Evolutionary conservation across 2,888 invertebrate species (phyloP), one percentile per base, ranked within the genome.

Genomic region (Galerucella nymphaeae): DNA sequence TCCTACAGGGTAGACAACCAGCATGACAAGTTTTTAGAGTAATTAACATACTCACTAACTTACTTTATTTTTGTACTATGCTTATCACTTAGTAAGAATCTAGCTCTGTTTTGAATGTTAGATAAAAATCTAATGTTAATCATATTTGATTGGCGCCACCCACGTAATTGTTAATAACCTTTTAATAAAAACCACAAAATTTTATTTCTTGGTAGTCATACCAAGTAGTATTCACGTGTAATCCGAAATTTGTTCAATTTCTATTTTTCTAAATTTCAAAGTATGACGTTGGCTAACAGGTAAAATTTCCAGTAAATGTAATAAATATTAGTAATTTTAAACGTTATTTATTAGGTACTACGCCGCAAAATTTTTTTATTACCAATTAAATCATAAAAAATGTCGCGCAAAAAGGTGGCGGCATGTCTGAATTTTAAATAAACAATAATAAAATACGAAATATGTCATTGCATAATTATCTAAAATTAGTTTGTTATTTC

Each of bases 381-480:
- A 0, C 6, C n/a, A 48, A 0, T 14, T 14, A 5, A 30, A 30
- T 30, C 0, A 8, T 30, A 30, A 30, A 30, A 30, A 30, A 48
- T 48, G 10, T 18, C 0, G 10, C 16, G 16, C 53, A 53, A 53
- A 53, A 53, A 53, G 50, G 10, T 18, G 18, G 10, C 53, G 53
- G 10, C 53, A 48, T 6, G n/a, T 14, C n/a, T n/a, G 14, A 48
- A n/a, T 48, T 48, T 48, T 18, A 18, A 53, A 53, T 18, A 53
- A 53, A 53, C 53, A 53, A 53, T 48, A 6, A 48, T 48, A 16
- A 18, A 53, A 53, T 53, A 9, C 18, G 18, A 18, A 53, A 18
- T 53, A 53, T 53, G 53, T 18, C 53, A 53, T 53, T 53, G 53
- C 53, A 53, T 53, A 53, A 53, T 53, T 53, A 53, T 53, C 53